Base-by-base conservation (phyloP, 2,888 invertebrate species). In the Arrhopalites spinosus region DNA sequence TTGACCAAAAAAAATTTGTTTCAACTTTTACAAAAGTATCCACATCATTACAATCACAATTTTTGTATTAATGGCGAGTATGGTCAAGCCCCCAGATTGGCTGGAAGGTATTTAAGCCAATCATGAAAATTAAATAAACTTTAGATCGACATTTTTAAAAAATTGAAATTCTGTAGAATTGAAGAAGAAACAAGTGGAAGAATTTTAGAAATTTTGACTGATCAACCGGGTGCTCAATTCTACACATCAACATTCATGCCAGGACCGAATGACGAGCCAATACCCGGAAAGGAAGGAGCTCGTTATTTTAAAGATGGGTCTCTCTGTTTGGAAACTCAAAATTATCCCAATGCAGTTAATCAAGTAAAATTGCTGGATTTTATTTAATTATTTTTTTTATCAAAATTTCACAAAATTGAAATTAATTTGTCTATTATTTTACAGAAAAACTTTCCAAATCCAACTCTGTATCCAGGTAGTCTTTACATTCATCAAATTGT, bases 1-100 rank as follows among this genome's bases (percentile, higher is more conserved):
- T 88, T 92, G 20, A 15, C 23, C n/a, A 27, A n/a, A 3, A 53
- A 25, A 23, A 70, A 70, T n/a, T 56, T 70, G 17, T 20, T 20
- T 15, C 13, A 50, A 27, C 13, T 53, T 2, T 17, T 70, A 2
- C 11, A 70, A 56, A 13, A 56, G 7, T 70, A 56, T 20, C 70
- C 70, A 25, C 20, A 23, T 8, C 2, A 23, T 7, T 59, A 59
- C 59, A 59, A 59, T 59, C 59, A 59, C 25, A 59, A 59, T 25
- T 59, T 59, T 23, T 59, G 59, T 25, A 23, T 59, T 2, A 59
- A 59, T 13, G 59, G 59, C 2, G 5, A 2, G 11, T 23, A 2
- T 5, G 25, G 25, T 25, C 3, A 13, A 1, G 2, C 59, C 11
- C 59, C 25, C 11, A 20, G 59, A 23, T 23, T 59, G 2, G 20